These are phyloP conservation scores for Parus major DNA, from an alignment of 2,113 vertebrate species.

Conservation along the genomic window DNA sequence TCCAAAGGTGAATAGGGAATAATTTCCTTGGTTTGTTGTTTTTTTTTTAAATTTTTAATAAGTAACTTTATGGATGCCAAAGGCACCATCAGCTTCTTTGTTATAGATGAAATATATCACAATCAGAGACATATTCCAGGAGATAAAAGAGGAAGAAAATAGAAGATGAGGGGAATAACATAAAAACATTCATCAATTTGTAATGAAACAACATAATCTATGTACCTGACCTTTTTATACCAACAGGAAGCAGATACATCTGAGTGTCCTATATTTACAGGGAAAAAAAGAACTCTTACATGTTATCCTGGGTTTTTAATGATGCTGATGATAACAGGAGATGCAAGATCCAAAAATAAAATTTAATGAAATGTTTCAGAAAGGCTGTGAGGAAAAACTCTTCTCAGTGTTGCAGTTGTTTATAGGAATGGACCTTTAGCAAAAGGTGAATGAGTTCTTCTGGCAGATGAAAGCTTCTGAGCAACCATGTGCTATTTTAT, in stretches of 20 bases:
- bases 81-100: not conserved
- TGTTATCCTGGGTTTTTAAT: not conserved
- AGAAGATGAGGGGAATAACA: not conserved
- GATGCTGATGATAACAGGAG: not conserved
- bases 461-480: not conserved
- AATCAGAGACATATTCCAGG: not conserved
- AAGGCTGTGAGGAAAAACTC: not conserved
- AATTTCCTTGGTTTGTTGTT: not conserved
- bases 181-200: not conserved
- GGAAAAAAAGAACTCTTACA: not conserved
- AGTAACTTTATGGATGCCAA: not conserved
- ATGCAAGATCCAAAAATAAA: not conserved
- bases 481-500: not conserved
- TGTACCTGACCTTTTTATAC: not conserved
- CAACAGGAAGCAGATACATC: not conserved
- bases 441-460: not conserved
- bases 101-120: not conserved
- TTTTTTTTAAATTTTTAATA: not conserved
- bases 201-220: not conserved
- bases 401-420: not conserved
- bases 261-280: not conserved
- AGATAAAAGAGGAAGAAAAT: not conserved
- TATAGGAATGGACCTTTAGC: not conserved
- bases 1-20: not conserved
- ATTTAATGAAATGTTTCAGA: not conserved